Base-by-base conservation (phyloP, 2,113 vertebrate genomes). In the Aptenodytes forsteri region DNA sequence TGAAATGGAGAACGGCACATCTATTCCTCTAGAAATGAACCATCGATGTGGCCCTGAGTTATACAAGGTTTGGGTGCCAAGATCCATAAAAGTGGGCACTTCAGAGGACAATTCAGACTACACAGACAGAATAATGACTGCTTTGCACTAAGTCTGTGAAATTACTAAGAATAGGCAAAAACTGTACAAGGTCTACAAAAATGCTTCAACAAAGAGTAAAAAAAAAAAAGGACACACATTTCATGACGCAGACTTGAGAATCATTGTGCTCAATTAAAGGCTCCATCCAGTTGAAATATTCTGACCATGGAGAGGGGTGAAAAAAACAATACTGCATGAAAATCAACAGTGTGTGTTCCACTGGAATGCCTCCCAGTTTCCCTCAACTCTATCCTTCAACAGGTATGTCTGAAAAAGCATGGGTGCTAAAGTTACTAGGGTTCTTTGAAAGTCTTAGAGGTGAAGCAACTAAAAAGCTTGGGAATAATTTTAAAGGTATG, bases 101-200 rank as follows among this genome's bases (percentile, higher is more conserved):
- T 82, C 69, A 96, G 71, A 93, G 69, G 69, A 62, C 76, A 79
- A 78, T 44, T 73, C 40, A 76, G 69, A 90, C 66, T 73, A 23
- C 56, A 52, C 62, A 96, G 95, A 87, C 75, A 79, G 91, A 96
- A 85, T 80, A 94, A 96, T 70, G 38, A 93, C 55, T 83, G 47
- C 59, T 88, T 83, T 93, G 75, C 2, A 0, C 62, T 25, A 87
- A 46, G 27, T 26, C 78, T 82, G 19, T 22, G 77, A 79, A 85
- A 84, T 72, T 25, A 91, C 87, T 81, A 95, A 82, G 27, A 90
- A 95, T 3, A 95, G 87, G 50, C 61, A 79, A 87, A 89, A 94
- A 49, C 29, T 38, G 50, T 29, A 72, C 40, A 49, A 71, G 16
- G 19, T 89, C 80, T 81, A 84, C 44, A 92, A 90, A 95, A 93